phyloP scores from a whole-genome alignment of 2,888 invertebrate genomes.

The Epirrita christyi region DNA sequence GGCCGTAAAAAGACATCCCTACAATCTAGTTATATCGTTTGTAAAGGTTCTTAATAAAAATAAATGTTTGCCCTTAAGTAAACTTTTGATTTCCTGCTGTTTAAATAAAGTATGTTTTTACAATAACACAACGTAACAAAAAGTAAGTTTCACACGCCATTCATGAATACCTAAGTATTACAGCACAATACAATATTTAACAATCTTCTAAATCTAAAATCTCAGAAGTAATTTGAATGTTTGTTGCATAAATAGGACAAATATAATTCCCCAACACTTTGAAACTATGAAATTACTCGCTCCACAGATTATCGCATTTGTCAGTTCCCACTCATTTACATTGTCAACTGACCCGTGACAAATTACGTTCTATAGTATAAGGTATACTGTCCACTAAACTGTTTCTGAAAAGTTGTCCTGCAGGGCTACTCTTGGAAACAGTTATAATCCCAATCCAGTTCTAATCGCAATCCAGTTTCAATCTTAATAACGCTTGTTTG shows the following conservation, averaged over 20 bases:
- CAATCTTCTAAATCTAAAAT: constrained; percentile 11
- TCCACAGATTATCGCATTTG: constrained; percentile 30
- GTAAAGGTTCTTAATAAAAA: too few relatives aligned
- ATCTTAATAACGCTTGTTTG: too few relatives aligned
- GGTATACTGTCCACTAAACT: constrained; percentile 8
- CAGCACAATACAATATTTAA: not conserved
- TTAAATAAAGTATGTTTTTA: not conserved
- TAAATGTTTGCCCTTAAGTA: too few relatives aligned
- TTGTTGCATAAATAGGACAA: constrained; percentile 23
- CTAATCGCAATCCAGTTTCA: too few relatives aligned
- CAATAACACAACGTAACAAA: not conserved
- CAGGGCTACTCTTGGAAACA: too few relatives aligned
- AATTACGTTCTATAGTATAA: constrained; percentile 48
- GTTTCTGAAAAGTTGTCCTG: not conserved
- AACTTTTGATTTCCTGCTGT: not conserved
- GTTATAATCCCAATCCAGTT: too few relatives aligned
- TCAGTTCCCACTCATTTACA: constrained; percentile 57
- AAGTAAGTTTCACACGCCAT: not conserved
- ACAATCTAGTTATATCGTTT: too few relatives aligned
- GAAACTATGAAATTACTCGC: constrained; percentile 15
- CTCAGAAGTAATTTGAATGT: constrained; percentile 12
- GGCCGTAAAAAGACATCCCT: too few relatives aligned
- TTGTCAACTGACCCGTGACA: constrained; percentile 62
- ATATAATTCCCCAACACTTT: constrained; percentile 16
- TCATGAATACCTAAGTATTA: not conserved